A percentile compares a stretch with the other conserved stretches of the same genome.
Conservation (phyloP, 2,113 vertebrate species). For the Sinosuthora webbiana region DNA sequence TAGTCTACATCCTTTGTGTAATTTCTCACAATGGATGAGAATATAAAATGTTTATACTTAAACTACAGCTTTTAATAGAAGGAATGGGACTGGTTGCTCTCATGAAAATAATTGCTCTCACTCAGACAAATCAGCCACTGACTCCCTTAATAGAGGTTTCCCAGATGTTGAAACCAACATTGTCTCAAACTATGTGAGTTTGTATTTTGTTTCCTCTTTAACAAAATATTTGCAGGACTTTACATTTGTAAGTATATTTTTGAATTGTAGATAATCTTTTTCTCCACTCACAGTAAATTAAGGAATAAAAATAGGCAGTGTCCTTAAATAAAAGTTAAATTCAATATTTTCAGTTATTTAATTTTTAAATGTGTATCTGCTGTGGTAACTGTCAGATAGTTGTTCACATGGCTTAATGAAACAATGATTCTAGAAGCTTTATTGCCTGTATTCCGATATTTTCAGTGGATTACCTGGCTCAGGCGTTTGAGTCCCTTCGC, state of each 20-base stretch:
- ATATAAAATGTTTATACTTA: background rate
- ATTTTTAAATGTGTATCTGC: background rate
- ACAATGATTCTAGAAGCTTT: background rate
- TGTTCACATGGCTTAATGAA: background rate
- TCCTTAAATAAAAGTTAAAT: background rate
- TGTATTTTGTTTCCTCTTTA: background rate
- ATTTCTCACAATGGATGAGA: background rate
- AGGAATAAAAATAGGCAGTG: background rate
- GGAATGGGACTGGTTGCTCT: background rate
- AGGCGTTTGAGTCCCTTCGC: slow-evolving; percentile 78
- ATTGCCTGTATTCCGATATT: slow-evolving; percentile 16
- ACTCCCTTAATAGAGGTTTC: background rate
- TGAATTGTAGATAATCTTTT: background rate
- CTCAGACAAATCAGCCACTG: background rate
- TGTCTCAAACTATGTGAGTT: background rate
- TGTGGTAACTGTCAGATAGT: background rate
- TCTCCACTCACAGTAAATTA: background rate
- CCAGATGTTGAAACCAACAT: background rate
- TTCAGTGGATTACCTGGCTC: slow-evolving; percentile 84
- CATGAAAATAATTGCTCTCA: background rate
- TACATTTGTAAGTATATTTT: background rate
- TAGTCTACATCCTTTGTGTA: background rate
- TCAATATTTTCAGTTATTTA: background rate
- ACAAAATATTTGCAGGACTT: background rate
- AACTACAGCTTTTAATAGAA: background rate